Evolutionary conservation across 2,888 invertebrate genomes (phyloP).

Genomic region (Monoplex corrugatus): DNA sequence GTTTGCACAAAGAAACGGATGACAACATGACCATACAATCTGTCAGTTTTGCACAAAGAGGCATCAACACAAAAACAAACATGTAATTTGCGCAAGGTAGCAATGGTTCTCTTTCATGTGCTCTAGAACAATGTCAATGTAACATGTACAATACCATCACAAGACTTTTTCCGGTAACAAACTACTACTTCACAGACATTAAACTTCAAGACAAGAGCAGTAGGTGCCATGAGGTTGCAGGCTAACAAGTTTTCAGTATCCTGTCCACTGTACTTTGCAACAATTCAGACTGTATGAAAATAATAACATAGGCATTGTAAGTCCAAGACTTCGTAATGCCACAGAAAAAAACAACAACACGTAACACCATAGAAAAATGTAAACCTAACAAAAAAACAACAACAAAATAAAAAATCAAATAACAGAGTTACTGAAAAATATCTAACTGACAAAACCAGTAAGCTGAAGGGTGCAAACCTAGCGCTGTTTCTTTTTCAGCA

Average conservation of each 20-base stretch:
- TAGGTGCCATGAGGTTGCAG: neutral
- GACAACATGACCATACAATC: neutral
- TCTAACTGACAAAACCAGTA: neutral
- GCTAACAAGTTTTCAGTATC: neutral
- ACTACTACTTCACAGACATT: conserved; percentile 14
- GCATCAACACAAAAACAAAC: conserved; percentile 22
- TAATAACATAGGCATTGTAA: neutral
- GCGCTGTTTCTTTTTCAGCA: too few species aligned
- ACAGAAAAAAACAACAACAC: neutral
- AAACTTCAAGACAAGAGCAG: neutral
- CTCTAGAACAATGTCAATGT: conserved; percentile 26
- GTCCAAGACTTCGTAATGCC: neutral
- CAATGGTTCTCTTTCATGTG: conserved; percentile 40
- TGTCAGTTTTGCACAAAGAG: conserved; percentile 13
- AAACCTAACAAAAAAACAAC: neutral
- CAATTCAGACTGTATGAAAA: neutral
- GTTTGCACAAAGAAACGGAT: too few species aligned
- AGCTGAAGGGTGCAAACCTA: too few species aligned
- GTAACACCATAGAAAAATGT: neutral
- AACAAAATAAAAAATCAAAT: neutral
- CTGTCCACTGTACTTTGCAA: neutral
- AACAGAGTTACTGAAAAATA: neutral
- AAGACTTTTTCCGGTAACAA: neutral
- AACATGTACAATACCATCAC: neutral
- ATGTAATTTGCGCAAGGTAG: conserved; percentile 6